Evolutionary conservation across 2,797 vertebrate species (phyloP), one percentile per base, ranked within the genome.

Genomic region (Pangasius larnaudii): DNA sequence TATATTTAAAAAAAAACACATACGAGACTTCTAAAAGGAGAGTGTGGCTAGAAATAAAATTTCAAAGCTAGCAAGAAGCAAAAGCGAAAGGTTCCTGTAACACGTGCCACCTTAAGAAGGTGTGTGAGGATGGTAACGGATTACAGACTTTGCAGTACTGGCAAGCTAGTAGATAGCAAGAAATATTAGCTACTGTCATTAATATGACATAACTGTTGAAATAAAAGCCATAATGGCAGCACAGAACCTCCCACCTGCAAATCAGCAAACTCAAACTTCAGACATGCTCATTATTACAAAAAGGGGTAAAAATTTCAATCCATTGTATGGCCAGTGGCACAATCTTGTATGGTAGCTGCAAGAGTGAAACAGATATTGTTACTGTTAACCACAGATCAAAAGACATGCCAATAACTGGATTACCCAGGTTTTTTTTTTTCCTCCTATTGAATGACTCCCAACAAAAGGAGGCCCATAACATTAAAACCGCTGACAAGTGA

Each of bases 21-120:
- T 33, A 79, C 67, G 51, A 65, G 27, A 33, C 0, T 14, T 72
- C n/a, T 56, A 51, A n/a, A 75, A 87, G n/a, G 5, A 65, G 59
- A 71, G 1, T 18, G 30, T 75, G 56, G 53, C 56, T 53, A 75
- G 69, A 87, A 87, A 87, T 75, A 61, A 71, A 74, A 53, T 90
- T 87, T 84, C 65, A 67, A 3, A 77, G 58, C 56, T 82, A 72
- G 19, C 2, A 61, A 82, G 79, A 42, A 42, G 24, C 24, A 79
- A 58, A 79, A 36, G 30, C 14, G 33, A 80, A 7, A 2, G 4
- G n/a, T 33, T 78, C 58, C n/a, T 36, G 14, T 19, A 51, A 51
- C 42, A 53, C 7, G 22, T 86, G n/a, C 9, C 18, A 36, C 30
- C 2, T 16, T 81, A 61, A 16, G 24, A 56, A 46, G 69, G 33